Evolutionary conservation across 2,888 invertebrate species (phyloP).

Genomic region (Xanthia icteritia): DNA sequence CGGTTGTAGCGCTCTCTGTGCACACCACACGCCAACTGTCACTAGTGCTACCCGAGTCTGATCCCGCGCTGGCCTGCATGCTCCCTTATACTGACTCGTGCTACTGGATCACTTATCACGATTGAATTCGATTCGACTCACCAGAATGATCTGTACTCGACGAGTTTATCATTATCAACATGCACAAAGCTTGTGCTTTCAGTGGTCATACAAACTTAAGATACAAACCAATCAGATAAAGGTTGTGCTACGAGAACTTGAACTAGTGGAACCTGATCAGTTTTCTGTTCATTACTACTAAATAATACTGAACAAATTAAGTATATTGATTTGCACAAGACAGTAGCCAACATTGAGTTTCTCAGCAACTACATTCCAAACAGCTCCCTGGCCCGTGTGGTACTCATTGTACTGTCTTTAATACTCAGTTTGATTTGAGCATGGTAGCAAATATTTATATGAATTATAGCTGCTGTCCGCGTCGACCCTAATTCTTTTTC

Average conservation of each 20-base stretch:
- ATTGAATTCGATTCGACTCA: background rate
- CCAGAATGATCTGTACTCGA: background rate
- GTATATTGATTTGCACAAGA: background rate
- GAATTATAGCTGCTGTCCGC: background rate
- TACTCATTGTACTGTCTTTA: background rate
- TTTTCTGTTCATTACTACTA: background rate
- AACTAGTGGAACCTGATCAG: background rate
- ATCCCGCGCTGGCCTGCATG: background rate
- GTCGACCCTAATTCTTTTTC: no score
- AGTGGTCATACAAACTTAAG: background rate
- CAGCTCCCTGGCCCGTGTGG: background rate
- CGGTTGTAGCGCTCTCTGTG: slow-evolving; percentile 77
- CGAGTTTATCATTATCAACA: background rate
- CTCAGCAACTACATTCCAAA: background rate
- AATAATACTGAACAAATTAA: background rate
- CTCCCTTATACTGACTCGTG: background rate
- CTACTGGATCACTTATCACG: background rate
- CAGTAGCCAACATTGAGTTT: background rate
- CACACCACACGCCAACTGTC: background rate
- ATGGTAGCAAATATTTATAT: background rate
- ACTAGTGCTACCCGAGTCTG: background rate
- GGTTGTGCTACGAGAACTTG: background rate
- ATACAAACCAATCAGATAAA: background rate
- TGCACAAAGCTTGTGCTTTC: no score
- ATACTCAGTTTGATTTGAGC: background rate